Evolutionary conservation across 2,797 vertebrate species (phyloP), one percentile per base, ranked within the genome.

Genomic region (Austrolebias charrua): DNA sequence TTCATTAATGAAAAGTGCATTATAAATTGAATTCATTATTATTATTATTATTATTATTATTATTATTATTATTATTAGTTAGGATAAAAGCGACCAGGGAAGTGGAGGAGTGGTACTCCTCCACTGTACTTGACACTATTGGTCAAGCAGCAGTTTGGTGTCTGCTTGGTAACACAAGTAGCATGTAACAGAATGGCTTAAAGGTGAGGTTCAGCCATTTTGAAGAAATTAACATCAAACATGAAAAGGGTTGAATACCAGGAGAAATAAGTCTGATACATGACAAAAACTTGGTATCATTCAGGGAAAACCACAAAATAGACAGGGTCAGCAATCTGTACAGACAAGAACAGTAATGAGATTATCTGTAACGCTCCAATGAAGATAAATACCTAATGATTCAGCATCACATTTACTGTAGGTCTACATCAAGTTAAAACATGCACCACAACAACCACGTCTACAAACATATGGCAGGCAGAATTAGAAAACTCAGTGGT

Each of bases 401-500:
- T 64, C 56, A 47, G 47, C 53, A 55, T 69, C 33, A 56, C 52
- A 78, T 42, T 70, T n/a, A n/a, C n/a, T n/a, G n/a, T 54, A 63
- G 51, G 55, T 60, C 49, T 51, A 60, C 40, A 54, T 52, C 45
- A 35, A 69, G 51, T 62, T 59, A 35, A 72, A 76, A 74, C 84
- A 88, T 91, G 85, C 84, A 89, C 18, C 0, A 85, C 73, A 59
- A 82, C 72, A 65, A 78, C 73, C 61, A 81, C 63, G 16, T 75
- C 50, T 69, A 88, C 75, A 86, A 53, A 80, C 80, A 88, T 73
- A 55, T n/a, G 45, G 74, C 84, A 90, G 54, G 86, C 88, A 90
- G 49, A 66, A 84, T 75, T 64, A 71, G 65, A 71, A 69, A 78
- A 74, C 45, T 20, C 18, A 62, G 75, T 29, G 80, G 77, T 58